These are phyloP conservation scores for Cheilosia scutellata DNA, from an alignment of 2,888 invertebrate genomes.

Conservation along the genomic window DNA sequence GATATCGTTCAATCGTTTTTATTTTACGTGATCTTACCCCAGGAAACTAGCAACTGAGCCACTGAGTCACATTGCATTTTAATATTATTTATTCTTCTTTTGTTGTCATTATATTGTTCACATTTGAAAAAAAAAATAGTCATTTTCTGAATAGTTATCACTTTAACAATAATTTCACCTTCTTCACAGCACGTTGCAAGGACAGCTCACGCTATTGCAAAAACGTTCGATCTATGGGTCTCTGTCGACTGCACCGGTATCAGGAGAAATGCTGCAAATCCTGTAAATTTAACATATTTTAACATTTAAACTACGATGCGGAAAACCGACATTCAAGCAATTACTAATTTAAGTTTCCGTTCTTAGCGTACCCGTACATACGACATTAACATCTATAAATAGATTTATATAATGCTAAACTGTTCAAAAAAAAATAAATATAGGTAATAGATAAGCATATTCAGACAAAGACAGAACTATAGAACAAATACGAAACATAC, in stretches of 20 bases:
- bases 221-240: conserved; percentile 93
- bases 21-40: too few relatives aligned
- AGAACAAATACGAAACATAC: conserved; percentile 25
- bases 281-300: conserved; percentile 85
- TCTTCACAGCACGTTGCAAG: conserved; percentile 87
- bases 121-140: too few relatives aligned
- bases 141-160: too few relatives aligned
- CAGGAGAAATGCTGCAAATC: conserved; percentile 95
- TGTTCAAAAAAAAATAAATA: conserved; percentile 39
- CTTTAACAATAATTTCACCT: neutral
- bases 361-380: conserved; percentile 53
- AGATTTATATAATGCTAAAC: conserved; percentile 52
- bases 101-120: too few relatives aligned
- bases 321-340: conserved; percentile 56
- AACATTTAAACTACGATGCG: conserved; percentile 38
- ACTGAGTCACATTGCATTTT: too few relatives aligned
- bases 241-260: conserved; percentile 93
- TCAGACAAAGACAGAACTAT: conserved; percentile 42
- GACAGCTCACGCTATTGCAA: conserved; percentile 94
- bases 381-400: conserved; percentile 44
- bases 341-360: conserved; percentile 53
- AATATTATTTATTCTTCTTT: too few relatives aligned
- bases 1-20: too few relatives aligned
- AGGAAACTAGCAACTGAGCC: too few relatives aligned
- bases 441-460: conserved; percentile 33